These are phyloP conservation scores for Meiosimyza decipiens DNA, from an alignment of 2,888 invertebrate genomes.

Conservation along the genomic window DNA sequence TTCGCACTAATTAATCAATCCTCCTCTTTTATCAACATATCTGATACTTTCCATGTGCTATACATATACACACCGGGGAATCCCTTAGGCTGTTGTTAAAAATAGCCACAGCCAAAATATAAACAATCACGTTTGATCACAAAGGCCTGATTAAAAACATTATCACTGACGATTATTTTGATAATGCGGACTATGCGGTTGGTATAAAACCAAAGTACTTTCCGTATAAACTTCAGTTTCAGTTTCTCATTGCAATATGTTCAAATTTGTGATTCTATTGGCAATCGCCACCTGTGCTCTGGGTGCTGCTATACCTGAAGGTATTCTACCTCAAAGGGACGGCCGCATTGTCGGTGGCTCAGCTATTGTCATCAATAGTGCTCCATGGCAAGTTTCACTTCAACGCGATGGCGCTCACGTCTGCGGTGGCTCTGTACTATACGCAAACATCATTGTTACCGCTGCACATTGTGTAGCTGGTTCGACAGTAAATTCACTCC, in stretches of 20 bases:
- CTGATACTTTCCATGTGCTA: too few relatives aligned
- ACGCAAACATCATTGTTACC: constrained; percentile 67
- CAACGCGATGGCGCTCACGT: constrained; percentile 61
- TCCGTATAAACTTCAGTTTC: too few relatives aligned
- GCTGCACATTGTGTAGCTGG: constrained; percentile 71
- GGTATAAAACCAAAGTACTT: too few relatives aligned
- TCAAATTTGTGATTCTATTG: constrained; percentile 38
- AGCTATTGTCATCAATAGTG: constrained; percentile 43
- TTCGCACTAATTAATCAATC: too few relatives aligned
- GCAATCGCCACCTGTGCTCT: constrained; percentile 28
- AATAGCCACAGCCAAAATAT: too few relatives aligned
- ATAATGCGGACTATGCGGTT: too few relatives aligned
- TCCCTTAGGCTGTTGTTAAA: too few relatives aligned
- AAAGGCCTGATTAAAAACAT: too few relatives aligned
- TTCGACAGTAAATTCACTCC: constrained; percentile 44
- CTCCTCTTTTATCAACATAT: too few relatives aligned
- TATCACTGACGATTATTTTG: too few relatives aligned
- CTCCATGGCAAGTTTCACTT: constrained; percentile 50
- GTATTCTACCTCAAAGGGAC: constrained; percentile 37
- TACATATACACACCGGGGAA: too few relatives aligned
- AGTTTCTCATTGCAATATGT: constrained; percentile 29
- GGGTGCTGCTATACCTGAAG: constrained; percentile 36
- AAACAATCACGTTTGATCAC: too few relatives aligned
- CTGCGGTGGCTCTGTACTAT: constrained; percentile 70
- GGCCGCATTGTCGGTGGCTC: constrained; percentile 53